Percentiles rank a stretch among this genome's conserved stretches.
These are phyloP conservation scores for Folsomia candida DNA, from an alignment of 2,888 invertebrate genomes.

Conservation along the genomic window DNA sequence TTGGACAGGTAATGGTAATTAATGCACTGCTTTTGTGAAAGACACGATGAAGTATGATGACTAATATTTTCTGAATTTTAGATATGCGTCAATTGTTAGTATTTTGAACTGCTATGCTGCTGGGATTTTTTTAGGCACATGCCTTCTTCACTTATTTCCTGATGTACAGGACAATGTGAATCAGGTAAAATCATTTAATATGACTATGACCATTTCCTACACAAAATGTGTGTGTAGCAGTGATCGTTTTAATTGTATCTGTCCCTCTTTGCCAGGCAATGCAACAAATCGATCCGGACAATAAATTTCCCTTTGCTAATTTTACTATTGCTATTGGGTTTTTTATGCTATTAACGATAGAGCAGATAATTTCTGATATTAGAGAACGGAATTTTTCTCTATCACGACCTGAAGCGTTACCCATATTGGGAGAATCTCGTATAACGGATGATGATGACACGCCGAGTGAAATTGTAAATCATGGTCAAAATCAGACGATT, in stretches of 20 bases:
- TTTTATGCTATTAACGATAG: slow-evolving; percentile 47
- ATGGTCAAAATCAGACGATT: slow-evolving; percentile 40
- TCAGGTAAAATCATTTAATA: slow-evolving; percentile 18
- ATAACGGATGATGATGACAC: slow-evolving; percentile 10
- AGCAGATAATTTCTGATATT: slow-evolving; percentile 48
- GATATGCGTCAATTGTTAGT: slow-evolving; percentile 43
- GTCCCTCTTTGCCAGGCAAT: slow-evolving; percentile 42
- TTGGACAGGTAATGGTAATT: slow-evolving; percentile 35
- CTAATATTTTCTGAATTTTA: slow-evolving; percentile 15
- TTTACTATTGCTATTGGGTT: slow-evolving; percentile 47
- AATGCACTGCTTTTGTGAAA: not conserved
- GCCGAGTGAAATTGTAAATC: slow-evolving; percentile 22
- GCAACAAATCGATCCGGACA: slow-evolving; percentile 33
- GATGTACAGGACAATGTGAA: slow-evolving; percentile 45
- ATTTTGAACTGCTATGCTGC: slow-evolving; percentile 49
- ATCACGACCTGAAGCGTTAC: slow-evolving; percentile 21
- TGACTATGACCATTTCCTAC: not conserved
- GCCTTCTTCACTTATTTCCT: slow-evolving; percentile 48
- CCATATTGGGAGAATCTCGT: slow-evolving; percentile 23
- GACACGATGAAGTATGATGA: not conserved
- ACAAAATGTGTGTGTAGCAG: too few species aligned
- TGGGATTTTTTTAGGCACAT: slow-evolving; percentile 49
- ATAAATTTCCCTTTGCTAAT: slow-evolving; percentile 43
- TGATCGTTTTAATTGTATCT: too few species aligned
- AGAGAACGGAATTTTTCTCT: slow-evolving; percentile 35